phyloP scores from a whole-genome alignment of 1,140 invertebrate genomes.

The Scaptomyza graminum region DNA sequence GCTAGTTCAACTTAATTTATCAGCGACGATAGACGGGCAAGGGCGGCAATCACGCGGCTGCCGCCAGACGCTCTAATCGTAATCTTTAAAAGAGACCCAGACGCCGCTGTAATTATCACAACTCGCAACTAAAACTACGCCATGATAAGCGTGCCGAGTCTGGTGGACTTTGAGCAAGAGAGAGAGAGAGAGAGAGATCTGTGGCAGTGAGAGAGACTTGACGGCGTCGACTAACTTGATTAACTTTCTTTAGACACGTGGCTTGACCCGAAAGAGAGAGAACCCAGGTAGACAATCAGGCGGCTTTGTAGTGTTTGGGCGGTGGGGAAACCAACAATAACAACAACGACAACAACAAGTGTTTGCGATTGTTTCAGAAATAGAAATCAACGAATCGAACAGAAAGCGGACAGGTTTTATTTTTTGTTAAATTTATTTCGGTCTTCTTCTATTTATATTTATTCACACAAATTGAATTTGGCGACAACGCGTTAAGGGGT shows the following conservation, averaged over 20 bases:
- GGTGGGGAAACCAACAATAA: not conserved
- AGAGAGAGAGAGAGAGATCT: constrained; percentile 7
- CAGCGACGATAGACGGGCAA: not conserved
- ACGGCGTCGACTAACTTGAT: constrained; percentile 16
- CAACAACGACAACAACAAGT: not conserved
- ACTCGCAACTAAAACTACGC: not conserved
- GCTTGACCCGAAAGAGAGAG: constrained; percentile 11
- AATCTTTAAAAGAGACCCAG: constrained; percentile 1
- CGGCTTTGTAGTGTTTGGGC: not conserved
- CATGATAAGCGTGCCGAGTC: constrained; percentile 4
- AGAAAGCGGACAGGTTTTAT: constrained; percentile 28
- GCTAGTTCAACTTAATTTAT: constrained; percentile 1
- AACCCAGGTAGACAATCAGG: constrained; percentile 4
- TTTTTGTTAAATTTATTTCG: not conserved
- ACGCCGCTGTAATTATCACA: not conserved
- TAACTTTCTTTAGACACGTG: constrained; percentile 41
- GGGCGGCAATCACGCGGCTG: not conserved
- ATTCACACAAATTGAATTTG: constrained; percentile 42
- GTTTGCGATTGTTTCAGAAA: constrained; percentile 33
- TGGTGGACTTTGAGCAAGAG: not conserved
- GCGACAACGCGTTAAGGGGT: constrained; percentile 22
- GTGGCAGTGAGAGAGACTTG: constrained; percentile 26
- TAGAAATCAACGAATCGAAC: constrained; percentile 34
- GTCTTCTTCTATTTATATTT: constrained; percentile 35
- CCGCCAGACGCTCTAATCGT: not conserved